Conservation (phyloP, 2,888 invertebrate species). For the Hedychridium roseum region DNA sequence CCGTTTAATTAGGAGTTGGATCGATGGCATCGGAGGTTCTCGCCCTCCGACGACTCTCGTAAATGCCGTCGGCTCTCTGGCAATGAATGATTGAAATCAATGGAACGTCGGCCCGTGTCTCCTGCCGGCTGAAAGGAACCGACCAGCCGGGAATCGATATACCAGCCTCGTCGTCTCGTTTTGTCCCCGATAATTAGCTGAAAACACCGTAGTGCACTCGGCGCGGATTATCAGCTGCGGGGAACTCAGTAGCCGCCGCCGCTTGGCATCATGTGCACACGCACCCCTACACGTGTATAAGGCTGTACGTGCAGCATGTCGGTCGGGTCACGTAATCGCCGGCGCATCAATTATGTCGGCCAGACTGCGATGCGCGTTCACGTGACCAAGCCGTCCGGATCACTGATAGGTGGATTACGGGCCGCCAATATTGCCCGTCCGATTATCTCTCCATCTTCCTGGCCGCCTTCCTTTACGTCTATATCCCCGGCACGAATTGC, state of each 20-base stretch:
- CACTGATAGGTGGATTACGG: conserved; percentile 16
- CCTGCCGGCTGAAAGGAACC: too few species aligned
- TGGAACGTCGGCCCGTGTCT: conserved; percentile 4
- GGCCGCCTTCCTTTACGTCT: too few species aligned
- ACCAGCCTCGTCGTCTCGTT: too few species aligned
- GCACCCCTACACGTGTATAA: background rate
- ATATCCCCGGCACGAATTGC: too few species aligned
- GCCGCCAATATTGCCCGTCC: conserved; percentile 17
- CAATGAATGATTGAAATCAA: conserved; percentile 29
- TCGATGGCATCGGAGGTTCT: too few species aligned
- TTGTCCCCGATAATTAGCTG: conserved; percentile 1
- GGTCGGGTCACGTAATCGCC: background rate
- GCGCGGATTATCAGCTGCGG: too few species aligned
- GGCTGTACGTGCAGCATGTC: background rate
- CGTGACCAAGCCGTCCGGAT: conserved; percentile 1
- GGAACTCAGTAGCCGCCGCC: too few species aligned
- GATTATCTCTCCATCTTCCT: conserved; percentile 4
- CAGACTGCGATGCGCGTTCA: conserved; percentile 4
- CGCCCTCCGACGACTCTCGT: conserved; percentile 7
- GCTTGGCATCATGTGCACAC: too few species aligned
- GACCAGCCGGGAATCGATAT: too few species aligned
- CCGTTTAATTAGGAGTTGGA: too few species aligned
- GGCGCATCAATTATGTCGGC: conserved; percentile 7
- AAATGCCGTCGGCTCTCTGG: conserved; percentile 10
- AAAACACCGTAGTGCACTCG: conserved; percentile 4